A percentile compares a stretch with the other conserved stretches of the same genome.
These are phyloP conservation scores for Eustalomyia histrio DNA, from an alignment of 2,888 invertebrate genomes.

Conservation along the genomic window DNA sequence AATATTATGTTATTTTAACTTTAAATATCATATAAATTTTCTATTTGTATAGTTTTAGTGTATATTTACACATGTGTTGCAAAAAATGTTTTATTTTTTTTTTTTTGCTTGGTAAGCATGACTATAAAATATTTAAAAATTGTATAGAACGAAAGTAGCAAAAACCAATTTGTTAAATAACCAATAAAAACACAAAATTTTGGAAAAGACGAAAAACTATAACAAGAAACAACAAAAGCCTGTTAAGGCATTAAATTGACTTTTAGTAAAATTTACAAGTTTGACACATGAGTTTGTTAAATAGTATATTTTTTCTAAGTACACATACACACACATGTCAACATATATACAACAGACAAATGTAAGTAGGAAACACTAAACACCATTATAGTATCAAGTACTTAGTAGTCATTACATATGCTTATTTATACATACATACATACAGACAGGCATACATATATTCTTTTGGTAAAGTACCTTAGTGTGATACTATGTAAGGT, in stretches of 20 bases:
- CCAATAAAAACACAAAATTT: slow-evolving; percentile 13
- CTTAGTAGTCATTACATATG: slow-evolving; percentile 31
- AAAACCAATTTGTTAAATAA: slow-evolving; percentile 55
- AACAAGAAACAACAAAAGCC: slow-evolving; percentile 34
- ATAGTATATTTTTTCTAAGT: not conserved
- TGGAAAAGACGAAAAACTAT: slow-evolving; percentile 12
- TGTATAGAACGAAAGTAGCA: slow-evolving; percentile 7
- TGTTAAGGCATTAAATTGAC: slow-evolving; percentile 37
- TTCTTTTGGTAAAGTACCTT: too few species aligned
- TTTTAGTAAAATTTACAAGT: slow-evolving; percentile 39
- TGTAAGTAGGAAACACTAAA: not conserved
- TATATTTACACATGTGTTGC: too few species aligned
- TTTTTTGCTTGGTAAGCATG: slow-evolving; percentile 10
- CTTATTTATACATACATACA: slow-evolving; percentile 1
- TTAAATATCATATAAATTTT: too few species aligned
- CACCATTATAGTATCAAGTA: slow-evolving; percentile 32
- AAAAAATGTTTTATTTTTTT: too few species aligned
- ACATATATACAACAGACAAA: not conserved
- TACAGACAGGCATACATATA: not conserved
- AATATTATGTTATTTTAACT: too few species aligned
- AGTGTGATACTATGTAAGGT: too few species aligned
- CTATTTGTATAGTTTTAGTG: too few species aligned
- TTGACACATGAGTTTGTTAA: slow-evolving; percentile 44
- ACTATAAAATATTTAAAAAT: slow-evolving; percentile 26
- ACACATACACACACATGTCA: too few species aligned